Evolutionary conservation across 2,797 vertebrate genomes (phyloP), one percentile per base, ranked within the genome.

Genomic region (Bufotes viridis): DNA sequence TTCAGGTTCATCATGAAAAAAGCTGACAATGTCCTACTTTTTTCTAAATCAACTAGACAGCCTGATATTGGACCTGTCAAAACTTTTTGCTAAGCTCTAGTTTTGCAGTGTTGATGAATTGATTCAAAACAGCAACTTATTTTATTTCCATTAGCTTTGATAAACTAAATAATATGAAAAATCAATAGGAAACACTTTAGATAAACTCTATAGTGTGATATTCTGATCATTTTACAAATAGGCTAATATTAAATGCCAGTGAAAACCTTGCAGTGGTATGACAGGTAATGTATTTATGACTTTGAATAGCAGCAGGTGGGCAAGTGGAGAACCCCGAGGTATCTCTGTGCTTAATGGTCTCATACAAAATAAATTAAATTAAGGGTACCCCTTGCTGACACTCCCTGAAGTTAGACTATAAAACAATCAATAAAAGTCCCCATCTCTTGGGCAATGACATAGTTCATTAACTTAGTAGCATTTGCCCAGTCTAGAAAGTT

Each of bases 331-430:
- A 63, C 87, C 87, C 82, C 61, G 67, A 88, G 82, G 87, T 88
- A 81, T 85, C 82, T 85, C 7, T 85, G 65, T 88, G 82, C 82
- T 65, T 88, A 88, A 88, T 88, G 87, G 87, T 85, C 87, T 88
- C 29, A 65, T 85, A 55, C 82, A 85, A 88, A 88, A 88, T 85
- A 88, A 85, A 88, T 85, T 78, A 72, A 88, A 85, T 88, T 88
- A 85, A 88, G 67, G 57, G 75, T 75, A 85, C 87, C 82, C 87
- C 87, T 85, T 74, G 78, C 87, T 88, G 82, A 80, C 76, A 81
- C 42, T 85, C 55, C 82, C 82, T 88, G 87, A 75, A 81, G 87
- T 85, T 81, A 81, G 69, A 88, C 57, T 81, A 83, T 69, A 81
- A 88, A 84, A 80, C 65, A 88, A 88, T 88, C 82, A 84, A 84